Percentiles rank a stretch among this genome's conserved stretches.
Evolutionary conservation across 1,140 invertebrate genomes (phyloP).

Genomic region (Cyrtorhinus lividipennis): DNA sequence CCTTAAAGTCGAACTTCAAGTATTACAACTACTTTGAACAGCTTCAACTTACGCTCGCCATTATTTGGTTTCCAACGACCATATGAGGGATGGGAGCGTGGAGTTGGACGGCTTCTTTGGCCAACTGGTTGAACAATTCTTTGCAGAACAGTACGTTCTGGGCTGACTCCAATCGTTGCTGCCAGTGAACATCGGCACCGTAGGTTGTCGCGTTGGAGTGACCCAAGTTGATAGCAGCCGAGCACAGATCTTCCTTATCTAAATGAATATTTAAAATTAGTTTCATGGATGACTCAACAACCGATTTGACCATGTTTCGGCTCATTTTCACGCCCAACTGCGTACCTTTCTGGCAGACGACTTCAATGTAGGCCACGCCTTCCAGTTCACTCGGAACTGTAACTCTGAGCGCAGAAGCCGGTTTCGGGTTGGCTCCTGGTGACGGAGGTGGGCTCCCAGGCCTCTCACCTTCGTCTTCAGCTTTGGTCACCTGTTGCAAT

Average conservation of each 20-base stretch:
- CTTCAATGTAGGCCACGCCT: constrained; percentile 89
- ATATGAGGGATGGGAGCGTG: constrained; percentile 87
- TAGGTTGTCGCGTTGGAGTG: constrained; percentile 43
- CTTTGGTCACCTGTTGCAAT: constrained; percentile 69
- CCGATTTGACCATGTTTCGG: not conserved
- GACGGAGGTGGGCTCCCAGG: constrained; percentile 36
- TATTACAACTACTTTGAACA: too few relatives aligned
- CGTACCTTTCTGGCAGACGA: constrained; percentile 77
- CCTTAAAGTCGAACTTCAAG: too few relatives aligned
- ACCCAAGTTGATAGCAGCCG: constrained; percentile 56
- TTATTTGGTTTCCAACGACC: constrained; percentile 93
- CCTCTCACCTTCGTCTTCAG: constrained; percentile 59
- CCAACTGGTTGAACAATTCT: constrained; percentile 87
- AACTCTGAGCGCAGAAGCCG: constrained; percentile 68
- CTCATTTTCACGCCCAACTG: constrained; percentile 15
- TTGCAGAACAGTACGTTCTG: constrained; percentile 97
- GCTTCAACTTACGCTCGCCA: constrained; percentile 59
- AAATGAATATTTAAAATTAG: constrained; percentile 23
- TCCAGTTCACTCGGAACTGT: constrained; percentile 85
- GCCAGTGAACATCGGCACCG: constrained; percentile 70
- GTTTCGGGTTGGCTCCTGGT: constrained; percentile 30
- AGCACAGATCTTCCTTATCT: constrained; percentile 73
- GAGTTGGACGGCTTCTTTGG: constrained; percentile 84
- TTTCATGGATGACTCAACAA: too few relatives aligned
- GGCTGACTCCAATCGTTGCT: constrained; percentile 84